A percentile compares a stretch with the other conserved stretches of the same genome.
Evolutionary conservation across 2,797 vertebrate species (phyloP).

Genomic region (Glyptemys insculpta): DNA sequence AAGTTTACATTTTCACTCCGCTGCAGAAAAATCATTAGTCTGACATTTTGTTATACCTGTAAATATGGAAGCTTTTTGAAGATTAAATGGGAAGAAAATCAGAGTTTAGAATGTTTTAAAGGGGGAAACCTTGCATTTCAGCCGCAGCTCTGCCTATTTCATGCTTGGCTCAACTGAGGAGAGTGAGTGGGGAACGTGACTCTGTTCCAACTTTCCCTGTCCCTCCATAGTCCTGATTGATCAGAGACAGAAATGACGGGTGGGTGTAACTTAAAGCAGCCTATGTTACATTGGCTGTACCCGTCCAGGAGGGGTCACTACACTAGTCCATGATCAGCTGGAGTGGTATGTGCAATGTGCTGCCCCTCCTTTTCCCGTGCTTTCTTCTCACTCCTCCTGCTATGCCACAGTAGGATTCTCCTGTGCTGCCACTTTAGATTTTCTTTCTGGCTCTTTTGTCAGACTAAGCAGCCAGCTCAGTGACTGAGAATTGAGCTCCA

Average conservation of each 20-base stretch:
- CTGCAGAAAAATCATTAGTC: background rate
- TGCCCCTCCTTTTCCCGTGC: background rate
- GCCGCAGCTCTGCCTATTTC: background rate
- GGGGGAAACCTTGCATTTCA: background rate
- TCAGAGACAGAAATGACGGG: background rate
- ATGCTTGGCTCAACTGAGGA: background rate
- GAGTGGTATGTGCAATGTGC: background rate
- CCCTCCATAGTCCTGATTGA: background rate
- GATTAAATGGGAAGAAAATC: slow-evolving; percentile 11
- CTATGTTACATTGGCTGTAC: background rate
- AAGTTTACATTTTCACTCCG: background rate
- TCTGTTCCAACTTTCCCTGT: background rate
- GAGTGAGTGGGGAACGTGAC: background rate
- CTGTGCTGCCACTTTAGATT: background rate
- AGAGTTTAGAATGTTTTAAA: slow-evolving; percentile 4
- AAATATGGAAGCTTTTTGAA: background rate
- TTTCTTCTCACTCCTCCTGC: background rate
- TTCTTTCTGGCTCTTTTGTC: background rate
- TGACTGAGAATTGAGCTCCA: background rate
- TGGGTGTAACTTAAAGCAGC: background rate
- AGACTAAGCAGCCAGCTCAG: background rate
- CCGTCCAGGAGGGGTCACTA: background rate
- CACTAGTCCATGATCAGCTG: background rate
- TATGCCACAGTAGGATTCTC: background rate
- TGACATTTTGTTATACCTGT: background rate